Percentiles rank a stretch among this genome's conserved stretches.
phyloP scores from a whole-genome alignment of 2,797 vertebrate species.

The Siniperca undulata region DNA sequence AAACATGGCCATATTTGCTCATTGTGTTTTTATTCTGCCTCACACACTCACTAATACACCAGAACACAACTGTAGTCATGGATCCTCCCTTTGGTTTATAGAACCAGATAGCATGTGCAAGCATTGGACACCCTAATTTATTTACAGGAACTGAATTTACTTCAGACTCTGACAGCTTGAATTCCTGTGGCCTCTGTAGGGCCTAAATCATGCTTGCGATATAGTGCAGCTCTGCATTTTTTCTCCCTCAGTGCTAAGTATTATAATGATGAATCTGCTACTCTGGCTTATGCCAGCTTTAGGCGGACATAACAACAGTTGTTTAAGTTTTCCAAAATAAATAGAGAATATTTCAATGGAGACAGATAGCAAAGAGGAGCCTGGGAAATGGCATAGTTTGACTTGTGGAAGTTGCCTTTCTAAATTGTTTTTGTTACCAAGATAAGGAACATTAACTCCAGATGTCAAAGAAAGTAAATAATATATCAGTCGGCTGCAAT shows the following conservation, averaged over 20 bases:
- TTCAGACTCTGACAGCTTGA: slow-evolving; percentile 76
- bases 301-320: slow-evolving; percentile 88
- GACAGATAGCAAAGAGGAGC: slow-evolving; percentile 88
- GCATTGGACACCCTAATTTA: slow-evolving; percentile 72
- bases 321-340: slow-evolving; percentile 90
- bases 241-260: slow-evolving; percentile 83
- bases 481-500: slow-evolving; percentile 82
- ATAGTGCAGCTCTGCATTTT: slow-evolving; percentile 77
- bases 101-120: slow-evolving; percentile 68
- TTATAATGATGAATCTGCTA: slow-evolving; percentile 87
- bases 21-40: slow-evolving; percentile 46
- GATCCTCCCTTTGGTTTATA: slow-evolving; percentile 67
- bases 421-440: slow-evolving; percentile 90
- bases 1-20: slow-evolving; percentile 40
- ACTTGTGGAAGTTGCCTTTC: slow-evolving; percentile 91
- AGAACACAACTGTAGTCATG: slow-evolving; percentile 49
- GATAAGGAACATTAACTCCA: slow-evolving; percentile 90
- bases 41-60: slow-evolving; percentile 50
- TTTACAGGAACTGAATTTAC: slow-evolving; percentile 81
- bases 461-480: slow-evolving; percentile 89
- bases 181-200: slow-evolving; percentile 79
- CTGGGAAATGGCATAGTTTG: slow-evolving; percentile 88
- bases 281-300: slow-evolving; percentile 83
- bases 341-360: slow-evolving; percentile 88
- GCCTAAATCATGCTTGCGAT: slow-evolving; percentile 81